Evolutionary conservation across 1,140 invertebrate genomes (phyloP).

Genomic region (Eulimnadia texana): DNA sequence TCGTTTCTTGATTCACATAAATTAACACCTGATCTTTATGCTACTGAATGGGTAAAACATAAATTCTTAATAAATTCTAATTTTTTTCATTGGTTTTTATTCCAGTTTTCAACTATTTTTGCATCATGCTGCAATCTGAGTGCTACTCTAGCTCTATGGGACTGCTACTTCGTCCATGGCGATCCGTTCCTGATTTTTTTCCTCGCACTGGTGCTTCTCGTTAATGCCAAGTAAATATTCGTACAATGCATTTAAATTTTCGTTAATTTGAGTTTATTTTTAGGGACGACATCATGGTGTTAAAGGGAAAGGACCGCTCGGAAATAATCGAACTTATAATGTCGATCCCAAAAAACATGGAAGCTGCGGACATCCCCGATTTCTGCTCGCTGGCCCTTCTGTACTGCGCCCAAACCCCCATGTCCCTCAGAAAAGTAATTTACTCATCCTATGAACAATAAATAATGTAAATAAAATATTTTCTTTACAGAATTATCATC

Average conservation of each 20-base stretch:
- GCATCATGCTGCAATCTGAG: constrained; percentile 68
- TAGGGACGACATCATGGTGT: constrained; percentile 67
- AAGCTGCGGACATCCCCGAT: constrained; percentile 89
- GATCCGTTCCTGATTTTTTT: constrained; percentile 96
- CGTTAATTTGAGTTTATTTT: constrained; percentile 19
- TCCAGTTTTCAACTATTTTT: constrained; percentile 74
- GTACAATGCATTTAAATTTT: not conserved
- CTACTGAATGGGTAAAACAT: constrained; percentile 56
- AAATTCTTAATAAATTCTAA: not conserved
- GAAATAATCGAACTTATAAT: constrained; percentile 55
- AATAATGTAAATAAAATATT: not conserved
- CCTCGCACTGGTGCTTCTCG: constrained; percentile 82
- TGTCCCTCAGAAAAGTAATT: constrained; percentile 64
- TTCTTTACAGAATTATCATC: not conserved
- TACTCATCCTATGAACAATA: not conserved
- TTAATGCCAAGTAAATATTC: constrained; percentile 69
- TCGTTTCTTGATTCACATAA: constrained; percentile 91
- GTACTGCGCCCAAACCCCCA: constrained; percentile 80
- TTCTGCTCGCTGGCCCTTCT: constrained; percentile 92
- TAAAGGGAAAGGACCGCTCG: constrained; percentile 56
- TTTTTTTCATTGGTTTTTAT: constrained; percentile 19
- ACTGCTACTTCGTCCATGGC: constrained; percentile 89
- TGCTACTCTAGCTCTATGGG: constrained; percentile 87
- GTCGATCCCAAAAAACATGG: constrained; percentile 66
- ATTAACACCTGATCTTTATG: constrained; percentile 84